These are phyloP conservation scores for Bunonema sp. DNA, from an alignment of 2,888 invertebrate genomes.

Conservation along the genomic window DNA sequence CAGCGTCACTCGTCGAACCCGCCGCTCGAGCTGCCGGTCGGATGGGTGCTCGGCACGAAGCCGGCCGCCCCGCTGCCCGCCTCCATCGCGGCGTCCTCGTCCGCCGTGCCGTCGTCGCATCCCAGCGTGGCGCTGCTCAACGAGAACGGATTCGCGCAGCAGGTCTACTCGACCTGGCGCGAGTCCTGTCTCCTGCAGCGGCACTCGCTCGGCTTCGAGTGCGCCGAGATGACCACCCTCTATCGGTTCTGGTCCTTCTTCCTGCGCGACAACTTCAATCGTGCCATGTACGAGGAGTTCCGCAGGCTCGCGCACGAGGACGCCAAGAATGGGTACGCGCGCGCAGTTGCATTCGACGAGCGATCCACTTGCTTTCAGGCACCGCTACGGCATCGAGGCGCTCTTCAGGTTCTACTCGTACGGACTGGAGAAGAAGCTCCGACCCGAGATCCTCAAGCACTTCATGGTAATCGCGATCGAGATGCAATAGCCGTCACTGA, in stretches of 20 bases:
- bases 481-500: no score
- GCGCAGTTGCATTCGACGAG: neutral
- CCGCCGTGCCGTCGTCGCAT: constrained; percentile 51
- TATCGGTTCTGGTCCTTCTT: constrained; percentile 99
- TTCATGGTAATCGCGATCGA: no score
- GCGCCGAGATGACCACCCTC: constrained; percentile 96
- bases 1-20: constrained; percentile 66
- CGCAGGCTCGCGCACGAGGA: constrained; percentile 78
- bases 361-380: constrained; percentile 13
- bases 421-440: constrained; percentile 84
- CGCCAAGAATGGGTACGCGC: constrained; percentile 69
- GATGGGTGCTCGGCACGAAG: constrained; percentile 72
- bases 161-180: constrained; percentile 83
- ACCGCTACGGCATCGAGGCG: constrained; percentile 55
- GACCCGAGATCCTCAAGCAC: constrained; percentile 82
- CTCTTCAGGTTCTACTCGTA: constrained; percentile 90
- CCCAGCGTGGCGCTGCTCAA: constrained; percentile 82
- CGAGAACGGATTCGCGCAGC: constrained; percentile 88
- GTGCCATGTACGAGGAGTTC: constrained; percentile 94
- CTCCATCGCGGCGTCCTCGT: constrained; percentile 10
- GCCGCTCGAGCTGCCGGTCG: constrained; percentile 76
- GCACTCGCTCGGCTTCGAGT: constrained; percentile 76
- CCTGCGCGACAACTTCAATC: constrained; percentile 88
- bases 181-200: constrained; percentile 84
- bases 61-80: constrained; percentile 19